These are phyloP conservation scores for Corbicula japonica DNA, from an alignment of 2,888 invertebrate genomes.

Conservation along the genomic window DNA sequence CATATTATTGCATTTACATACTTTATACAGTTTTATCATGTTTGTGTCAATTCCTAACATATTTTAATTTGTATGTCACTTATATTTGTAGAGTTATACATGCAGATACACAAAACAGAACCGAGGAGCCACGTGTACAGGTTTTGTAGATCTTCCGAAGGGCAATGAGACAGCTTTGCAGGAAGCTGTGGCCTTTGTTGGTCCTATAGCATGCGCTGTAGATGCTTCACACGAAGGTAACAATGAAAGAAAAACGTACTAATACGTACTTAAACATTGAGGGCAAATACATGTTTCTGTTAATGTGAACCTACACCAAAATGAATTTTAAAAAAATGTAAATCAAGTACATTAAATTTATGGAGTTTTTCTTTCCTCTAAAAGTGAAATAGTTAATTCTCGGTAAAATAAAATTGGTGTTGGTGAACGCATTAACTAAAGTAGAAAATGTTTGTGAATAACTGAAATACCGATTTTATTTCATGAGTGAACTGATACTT, in stretches of 20 bases:
- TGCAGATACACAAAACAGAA: slow-evolving; percentile 50
- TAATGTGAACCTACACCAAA: background rate
- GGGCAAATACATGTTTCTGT: background rate
- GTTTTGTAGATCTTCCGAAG: slow-evolving; percentile 59
- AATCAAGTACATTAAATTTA: no score
- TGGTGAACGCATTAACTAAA: background rate
- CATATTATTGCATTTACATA: no score
- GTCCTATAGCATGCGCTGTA: slow-evolving; percentile 62
- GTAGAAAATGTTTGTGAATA: background rate
- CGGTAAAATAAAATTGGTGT: background rate
- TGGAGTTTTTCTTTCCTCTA: no score
- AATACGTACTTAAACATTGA: background rate
- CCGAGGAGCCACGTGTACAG: slow-evolving; percentile 61
- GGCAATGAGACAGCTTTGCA: slow-evolving; percentile 66
- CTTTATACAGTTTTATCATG: background rate
- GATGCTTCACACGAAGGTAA: slow-evolving; percentile 50
- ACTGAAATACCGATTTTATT: background rate
- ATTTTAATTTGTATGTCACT: background rate
- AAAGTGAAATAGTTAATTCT: background rate
- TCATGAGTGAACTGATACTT: background rate
- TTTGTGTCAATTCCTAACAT: background rate
- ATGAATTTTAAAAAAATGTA: background rate
- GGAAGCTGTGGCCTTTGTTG: slow-evolving; percentile 52
- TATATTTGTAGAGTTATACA: slow-evolving; percentile 31
- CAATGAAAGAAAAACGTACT: background rate